These are phyloP conservation scores for Ennomos fuscantarius DNA, from an alignment of 2,888 invertebrate species.

Conservation along the genomic window DNA sequence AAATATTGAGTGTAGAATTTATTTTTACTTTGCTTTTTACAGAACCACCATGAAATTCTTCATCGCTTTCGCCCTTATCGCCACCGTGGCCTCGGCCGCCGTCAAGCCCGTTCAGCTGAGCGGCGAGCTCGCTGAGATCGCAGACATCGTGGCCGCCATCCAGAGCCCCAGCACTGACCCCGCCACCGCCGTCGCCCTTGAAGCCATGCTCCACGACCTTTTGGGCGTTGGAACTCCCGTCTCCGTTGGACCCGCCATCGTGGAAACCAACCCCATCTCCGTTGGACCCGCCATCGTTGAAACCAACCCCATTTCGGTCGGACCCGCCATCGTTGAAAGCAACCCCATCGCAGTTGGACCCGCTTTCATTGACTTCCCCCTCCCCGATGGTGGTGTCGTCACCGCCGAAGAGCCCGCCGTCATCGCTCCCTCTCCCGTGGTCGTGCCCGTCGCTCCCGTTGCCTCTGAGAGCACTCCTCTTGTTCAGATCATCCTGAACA, in stretches of 20 bases:
- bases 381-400: conserved; percentile 34
- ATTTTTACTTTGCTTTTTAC: conserved; percentile 9
- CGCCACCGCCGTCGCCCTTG: conserved; percentile 41
- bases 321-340: conserved; percentile 38
- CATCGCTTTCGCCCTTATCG: conserved; percentile 61
- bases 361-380: conserved; percentile 42
- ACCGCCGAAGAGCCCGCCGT: conserved; percentile 17
- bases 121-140: conserved; percentile 37
- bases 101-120: conserved; percentile 35
- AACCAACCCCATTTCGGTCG: conserved; percentile 36
- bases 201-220: conserved; percentile 36
- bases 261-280: conserved; percentile 26
- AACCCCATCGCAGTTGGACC: conserved; percentile 45
- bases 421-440: conserved; percentile 16
- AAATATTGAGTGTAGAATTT: no score
- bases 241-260: conserved; percentile 30
- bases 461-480: conserved; percentile 41
- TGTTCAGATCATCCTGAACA: conserved; percentile 53
- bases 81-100: conserved; percentile 61
- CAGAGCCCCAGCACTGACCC: conserved; percentile 44
- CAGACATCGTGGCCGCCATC: conserved; percentile 46
- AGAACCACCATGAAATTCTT: conserved; percentile 67
- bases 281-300: conserved; percentile 34
- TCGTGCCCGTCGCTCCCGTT: conserved; percentile 24
- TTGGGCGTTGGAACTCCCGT: conserved; percentile 21